Percentiles rank a stretch among this genome's conserved stretches.
Evolutionary conservation across 2,113 vertebrate species (phyloP).

Genomic region (Menidia beryllina): DNA sequence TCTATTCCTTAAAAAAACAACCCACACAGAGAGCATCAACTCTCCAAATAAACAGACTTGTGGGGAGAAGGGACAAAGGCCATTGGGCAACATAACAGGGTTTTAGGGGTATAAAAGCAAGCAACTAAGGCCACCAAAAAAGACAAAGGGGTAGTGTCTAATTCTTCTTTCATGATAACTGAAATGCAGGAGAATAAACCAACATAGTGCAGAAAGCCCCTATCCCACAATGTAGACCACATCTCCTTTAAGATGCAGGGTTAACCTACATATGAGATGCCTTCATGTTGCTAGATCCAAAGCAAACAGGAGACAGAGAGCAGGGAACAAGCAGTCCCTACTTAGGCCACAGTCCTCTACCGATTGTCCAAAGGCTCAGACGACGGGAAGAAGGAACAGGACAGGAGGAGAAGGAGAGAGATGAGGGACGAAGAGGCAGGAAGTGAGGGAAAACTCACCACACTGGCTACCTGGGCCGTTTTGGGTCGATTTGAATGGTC

Average conservation of each 20-base stretch:
- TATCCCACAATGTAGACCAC: constrained; percentile 67
- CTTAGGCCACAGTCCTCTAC: constrained; percentile 79
- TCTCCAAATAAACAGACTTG: constrained; percentile 70
- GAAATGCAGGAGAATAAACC: constrained; percentile 59
- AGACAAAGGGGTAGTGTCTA: constrained; percentile 37
- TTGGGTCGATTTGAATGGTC: constrained; percentile 94
- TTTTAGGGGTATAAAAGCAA: constrained; percentile 57
- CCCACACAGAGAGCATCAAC: constrained; percentile 34
- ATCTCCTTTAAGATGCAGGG: constrained; percentile 80
- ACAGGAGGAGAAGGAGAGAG: constrained; percentile 77
- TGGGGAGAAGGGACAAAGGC: constrained; percentile 51
- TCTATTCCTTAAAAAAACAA: background rate
- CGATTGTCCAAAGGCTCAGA: constrained; percentile 78
- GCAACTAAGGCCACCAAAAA: constrained; percentile 57
- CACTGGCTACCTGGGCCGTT: constrained; percentile 90
- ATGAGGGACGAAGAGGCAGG: constrained; percentile 77
- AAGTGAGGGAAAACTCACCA: constrained; percentile 92
- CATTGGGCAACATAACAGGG: constrained; percentile 56
- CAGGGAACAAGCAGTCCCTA: constrained; percentile 87
- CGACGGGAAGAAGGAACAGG: constrained; percentile 73
- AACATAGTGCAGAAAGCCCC: constrained; percentile 79
- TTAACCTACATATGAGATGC: constrained; percentile 85
- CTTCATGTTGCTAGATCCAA: constrained; percentile 80
- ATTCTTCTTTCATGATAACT: constrained; percentile 54
- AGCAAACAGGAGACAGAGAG: constrained; percentile 76